These are phyloP conservation scores for Timema podura DNA, from an alignment of 2,888 invertebrate genomes.

Conservation along the genomic window DNA sequence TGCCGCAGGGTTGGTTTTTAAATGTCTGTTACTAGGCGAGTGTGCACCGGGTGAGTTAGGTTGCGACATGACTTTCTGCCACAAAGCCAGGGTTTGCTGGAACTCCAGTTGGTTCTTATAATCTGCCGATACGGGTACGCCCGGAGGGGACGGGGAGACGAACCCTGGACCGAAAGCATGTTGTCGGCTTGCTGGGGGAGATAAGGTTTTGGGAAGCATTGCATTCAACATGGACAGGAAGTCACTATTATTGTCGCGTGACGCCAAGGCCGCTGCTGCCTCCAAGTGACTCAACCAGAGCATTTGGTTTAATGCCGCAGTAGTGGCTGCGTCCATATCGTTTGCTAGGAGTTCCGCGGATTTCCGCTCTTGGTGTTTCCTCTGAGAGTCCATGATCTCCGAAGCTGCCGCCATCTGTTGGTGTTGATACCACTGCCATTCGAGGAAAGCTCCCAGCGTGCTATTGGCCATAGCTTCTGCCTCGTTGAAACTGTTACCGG, in stretches of 20 bases:
- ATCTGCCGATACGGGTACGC: constrained; percentile 44
- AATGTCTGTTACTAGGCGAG: constrained; percentile 18
- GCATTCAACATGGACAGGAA: constrained; percentile 45
- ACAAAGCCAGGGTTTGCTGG: constrained; percentile 58
- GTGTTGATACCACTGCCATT: constrained; percentile 28
- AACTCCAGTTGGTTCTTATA: constrained; percentile 45
- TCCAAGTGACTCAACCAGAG: constrained; percentile 65
- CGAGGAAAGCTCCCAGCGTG: constrained; percentile 28
- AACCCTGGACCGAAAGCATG: constrained; percentile 47
- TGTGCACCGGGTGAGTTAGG: constrained; percentile 38
- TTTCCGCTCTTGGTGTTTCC: constrained; percentile 37
- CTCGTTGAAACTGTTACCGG: constrained; percentile 29
- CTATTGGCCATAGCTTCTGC: constrained; percentile 33
- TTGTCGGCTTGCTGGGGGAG: constrained; percentile 40
- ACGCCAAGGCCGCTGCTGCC: constrained; percentile 50
- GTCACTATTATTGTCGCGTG: constrained; percentile 46
- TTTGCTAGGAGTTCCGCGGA: constrained; percentile 37
- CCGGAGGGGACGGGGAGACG: constrained; percentile 49
- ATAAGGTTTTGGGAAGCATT: constrained; percentile 31
- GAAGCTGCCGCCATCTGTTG: constrained; percentile 34
- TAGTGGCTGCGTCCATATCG: constrained; percentile 65
- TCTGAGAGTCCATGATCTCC: constrained; percentile 21
- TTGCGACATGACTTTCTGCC: constrained; percentile 65
- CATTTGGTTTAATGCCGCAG: constrained; percentile 68
- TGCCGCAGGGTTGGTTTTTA: constrained; percentile 16